Base-by-base conservation (phyloP, 2,797 vertebrate genomes). In the Halcyon chelicuti region DNA sequence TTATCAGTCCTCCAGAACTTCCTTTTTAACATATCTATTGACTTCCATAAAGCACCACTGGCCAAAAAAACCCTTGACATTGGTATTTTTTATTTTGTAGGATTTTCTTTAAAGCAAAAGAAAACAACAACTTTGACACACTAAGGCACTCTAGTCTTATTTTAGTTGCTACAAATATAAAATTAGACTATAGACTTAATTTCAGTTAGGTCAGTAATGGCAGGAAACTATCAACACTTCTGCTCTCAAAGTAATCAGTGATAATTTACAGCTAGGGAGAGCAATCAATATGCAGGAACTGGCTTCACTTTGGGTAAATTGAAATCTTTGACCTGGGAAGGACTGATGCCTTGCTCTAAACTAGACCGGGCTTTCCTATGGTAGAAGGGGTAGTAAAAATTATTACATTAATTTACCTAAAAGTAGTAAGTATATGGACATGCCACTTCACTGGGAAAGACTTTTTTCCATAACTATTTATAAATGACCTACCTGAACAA, bases 241-340 rank as follows among this genome's bases (percentile, higher is more conserved):
- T 65, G 60, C 28, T 81, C 52, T 94, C 81, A 92, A 75, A 96
- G 94, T 81, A 96, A 95, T 90, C 67, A 71, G 81, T 88, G 81
- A 90, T 76, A 96, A 97, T 96, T 96, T 96, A 35, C 91, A 91
- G 57, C 68, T 73, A 68, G 55, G 54, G 77, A 87, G 71, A 89
- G 9, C 46, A 97, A 95, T 96, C 97, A 88, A 92, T 97, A 92
- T 67, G 58, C 55, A 94, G 74, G 83, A 96, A 80, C 58, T 73
- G 63, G 9, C 31, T 90, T 96, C 62, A 73, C 92, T 96, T 90
- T 93, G 68, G 73, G 14, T 90, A 88, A 96, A 91, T 73, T 95
- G 90, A 88, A 96, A 76, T 83, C 54, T 93, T 94, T 92, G 68
- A 93, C 73, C 80, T 75, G 46, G 37, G 44, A 86, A 94, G 31